A percentile compares a stretch with the other conserved stretches of the same genome.
phyloP scores from a whole-genome alignment of 2,888 invertebrate genomes.

The Drepana falcataria region DNA sequence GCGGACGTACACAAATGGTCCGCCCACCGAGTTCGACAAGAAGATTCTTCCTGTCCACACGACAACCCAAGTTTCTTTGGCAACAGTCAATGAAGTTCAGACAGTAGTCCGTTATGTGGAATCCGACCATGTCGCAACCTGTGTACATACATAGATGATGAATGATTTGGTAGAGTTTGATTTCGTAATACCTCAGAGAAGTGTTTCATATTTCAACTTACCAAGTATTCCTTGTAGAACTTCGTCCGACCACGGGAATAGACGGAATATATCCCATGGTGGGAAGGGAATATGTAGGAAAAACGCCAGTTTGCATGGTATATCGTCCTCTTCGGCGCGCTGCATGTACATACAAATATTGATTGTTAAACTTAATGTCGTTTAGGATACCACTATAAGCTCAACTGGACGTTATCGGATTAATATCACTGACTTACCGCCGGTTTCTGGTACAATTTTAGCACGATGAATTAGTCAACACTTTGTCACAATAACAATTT shows the following conservation, averaged over 20 bases:
- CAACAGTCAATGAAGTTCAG: slow-evolving; percentile 95
- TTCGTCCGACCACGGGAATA: slow-evolving; percentile 96
- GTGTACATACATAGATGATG: slow-evolving; percentile 15
- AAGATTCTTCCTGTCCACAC: slow-evolving; percentile 91
- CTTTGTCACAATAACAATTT: too few species aligned
- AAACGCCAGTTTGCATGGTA: slow-evolving; percentile 91
- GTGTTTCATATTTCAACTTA: slow-evolving; percentile 36
- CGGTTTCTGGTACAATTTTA: too few species aligned
- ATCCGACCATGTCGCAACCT: slow-evolving; percentile 95
- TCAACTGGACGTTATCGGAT: too few species aligned
- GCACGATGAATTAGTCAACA: too few species aligned
- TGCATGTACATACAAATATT: slow-evolving; percentile 36
- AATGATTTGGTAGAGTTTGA: too few species aligned
- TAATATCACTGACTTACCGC: too few species aligned
- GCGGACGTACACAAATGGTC: slow-evolving; percentile 88
- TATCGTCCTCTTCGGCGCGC: slow-evolving; percentile 86
- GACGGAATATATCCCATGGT: slow-evolving; percentile 94
- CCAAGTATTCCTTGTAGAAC: slow-evolving; percentile 94
- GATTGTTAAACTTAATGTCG: too few species aligned
- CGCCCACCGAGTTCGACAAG: slow-evolving; percentile 92
- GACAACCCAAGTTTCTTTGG: slow-evolving; percentile 90
- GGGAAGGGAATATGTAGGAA: slow-evolving; percentile 97
- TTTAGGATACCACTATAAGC: too few species aligned
- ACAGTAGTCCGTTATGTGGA: slow-evolving; percentile 94
- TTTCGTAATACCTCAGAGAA: background rate